phyloP scores from a whole-genome alignment of 2,888 invertebrate genomes.

The Pyrochroa serraticornis region DNA sequence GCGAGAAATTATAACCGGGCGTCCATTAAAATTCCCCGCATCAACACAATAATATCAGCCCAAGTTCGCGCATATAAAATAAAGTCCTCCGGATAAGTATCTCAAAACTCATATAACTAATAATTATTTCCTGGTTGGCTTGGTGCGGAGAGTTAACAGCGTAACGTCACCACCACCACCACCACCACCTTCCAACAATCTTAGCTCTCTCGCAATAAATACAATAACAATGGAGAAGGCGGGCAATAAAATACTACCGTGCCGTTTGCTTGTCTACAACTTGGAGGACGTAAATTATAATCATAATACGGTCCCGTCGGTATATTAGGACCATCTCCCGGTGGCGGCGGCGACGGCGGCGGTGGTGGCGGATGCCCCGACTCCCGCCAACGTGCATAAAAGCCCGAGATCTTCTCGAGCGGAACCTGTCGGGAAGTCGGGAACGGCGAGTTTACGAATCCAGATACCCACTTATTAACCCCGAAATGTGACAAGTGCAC shows the following conservation, averaged over 20 bases:
- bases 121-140: slow-evolving; percentile 40
- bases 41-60: slow-evolving; percentile 41
- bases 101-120: slow-evolving; percentile 45
- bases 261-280: slow-evolving; percentile 42
- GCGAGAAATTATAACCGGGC: slow-evolving; percentile 1
- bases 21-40: slow-evolving; percentile 38
- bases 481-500: slow-evolving; percentile 21
- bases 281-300: slow-evolving; percentile 43
- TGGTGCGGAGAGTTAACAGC: slow-evolving; percentile 12
- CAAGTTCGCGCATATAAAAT: slow-evolving; percentile 42
- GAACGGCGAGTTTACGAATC: slow-evolving; percentile 22
- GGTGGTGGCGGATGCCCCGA: slow-evolving; percentile 17
- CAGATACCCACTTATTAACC: slow-evolving; percentile 19
- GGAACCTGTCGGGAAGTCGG: slow-evolving; percentile 29
- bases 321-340: slow-evolving; percentile 43
- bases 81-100: slow-evolving; percentile 43
- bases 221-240: slow-evolving; percentile 42
- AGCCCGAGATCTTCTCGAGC: slow-evolving; percentile 26
- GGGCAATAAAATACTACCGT: slow-evolving; percentile 40
- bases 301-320: slow-evolving; percentile 45
- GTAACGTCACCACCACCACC: too few relatives aligned
- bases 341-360: slow-evolving; percentile 20
- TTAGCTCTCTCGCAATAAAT: slow-evolving; percentile 31
- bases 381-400: slow-evolving; percentile 22
- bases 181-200: slow-evolving; percentile 25